Evolutionary conservation across 2,797 vertebrate species (phyloP), one percentile per base, ranked within the genome.

Genomic region (Thaleichthys pacificus): DNA sequence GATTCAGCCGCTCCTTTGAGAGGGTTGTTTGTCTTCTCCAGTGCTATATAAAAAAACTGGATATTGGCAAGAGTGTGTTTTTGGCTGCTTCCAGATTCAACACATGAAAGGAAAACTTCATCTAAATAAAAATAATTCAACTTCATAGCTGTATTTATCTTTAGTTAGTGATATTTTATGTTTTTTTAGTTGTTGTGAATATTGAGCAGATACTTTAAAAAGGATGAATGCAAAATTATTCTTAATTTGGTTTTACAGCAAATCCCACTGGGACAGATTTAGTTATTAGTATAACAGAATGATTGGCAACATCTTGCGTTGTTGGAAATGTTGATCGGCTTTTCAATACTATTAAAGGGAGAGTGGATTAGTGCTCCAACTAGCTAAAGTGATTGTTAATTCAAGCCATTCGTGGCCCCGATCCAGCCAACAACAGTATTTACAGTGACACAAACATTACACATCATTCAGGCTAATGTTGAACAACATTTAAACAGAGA

Each of bases 381-480:
- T 15, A 74, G 61, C 47, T 70, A 68, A 69, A 68, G 24, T 61
- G 28, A 61, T 66, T 47, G 64, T 68, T 70, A 70, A 56, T 54
- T 58, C 63, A 77, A 63, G 72, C 69, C 21, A 7, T 21, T 19
- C 38, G 54, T 57, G 8, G 19, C 63, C 69, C 61, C 56, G 42
- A 28, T 66, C 64, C 72, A 22, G 62, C 58, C 28, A 49, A 24
- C 66, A 72, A 54, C 51, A 19, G 51, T 54, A 84, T 80, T 79
- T 80, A 82, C 71, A 84, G 67, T 62, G 38, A 79, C 54, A 78
- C 70, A 69, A 68, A 80, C 81, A 77, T 32, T 64, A 62, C 68
- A 73, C 35, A 70, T 75, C 78, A 77, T 81, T 77, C 80, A 73
- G 71, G 79, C 66, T 71, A 70, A 66, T 75, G 68, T n/a, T 70